Base-by-base conservation (phyloP, 2,797 vertebrate genomes). In the Notamacropus eugenii region DNA sequence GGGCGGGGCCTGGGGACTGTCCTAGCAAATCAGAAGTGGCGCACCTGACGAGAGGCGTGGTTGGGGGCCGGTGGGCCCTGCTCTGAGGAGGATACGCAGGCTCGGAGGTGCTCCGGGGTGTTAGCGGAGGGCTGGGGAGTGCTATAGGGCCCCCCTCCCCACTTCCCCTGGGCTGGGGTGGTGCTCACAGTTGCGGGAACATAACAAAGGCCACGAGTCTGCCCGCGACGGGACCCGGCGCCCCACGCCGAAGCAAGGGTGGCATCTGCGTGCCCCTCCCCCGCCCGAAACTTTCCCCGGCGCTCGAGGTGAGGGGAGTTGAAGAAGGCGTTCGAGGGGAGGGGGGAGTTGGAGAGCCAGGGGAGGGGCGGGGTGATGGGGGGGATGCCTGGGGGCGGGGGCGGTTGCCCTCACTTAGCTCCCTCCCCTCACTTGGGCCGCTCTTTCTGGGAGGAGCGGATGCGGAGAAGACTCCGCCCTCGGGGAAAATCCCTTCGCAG, bases 31-130 rank as follows among this genome's bases (percentile, higher is more conserved):
- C 27, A 92, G 90, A 91, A 62, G 3, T 87, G 91, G 40, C 54
- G 91, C 96, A 96, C 97, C 97, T 98, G 97, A 95, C 67, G 59
- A 96, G 95, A 95, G 92, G 96, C 54, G 96, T 54, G 16, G 91
- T 54, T 52, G 50, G 50, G 50, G 50, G 5, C 50, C 6, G 9
- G 52, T 52, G 6, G 52, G 52, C 52, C 52, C 6, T 52, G 52
- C 52, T 52, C 52, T 29, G 58, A 6, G 56, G 0, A 5, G 14
- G 1, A 2, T 24, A 13, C 13, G 34, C 0, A 1, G 19, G 2
- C 0, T 1, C 19, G 3, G 6, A 40, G 67, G n/a, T 40, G n/a
- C 1, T 9, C n/a, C n/a, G 5, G 10, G 1, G 67, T 22, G 19
- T 46, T 82, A 14, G 1, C 19, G 67, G 3, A 9, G n/a, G 16